A percentile compares a stretch with the other conserved stretches of the same genome.
Evolutionary conservation across 2,888 invertebrate genomes (phyloP).

Genomic region (Noctua comes): DNA sequence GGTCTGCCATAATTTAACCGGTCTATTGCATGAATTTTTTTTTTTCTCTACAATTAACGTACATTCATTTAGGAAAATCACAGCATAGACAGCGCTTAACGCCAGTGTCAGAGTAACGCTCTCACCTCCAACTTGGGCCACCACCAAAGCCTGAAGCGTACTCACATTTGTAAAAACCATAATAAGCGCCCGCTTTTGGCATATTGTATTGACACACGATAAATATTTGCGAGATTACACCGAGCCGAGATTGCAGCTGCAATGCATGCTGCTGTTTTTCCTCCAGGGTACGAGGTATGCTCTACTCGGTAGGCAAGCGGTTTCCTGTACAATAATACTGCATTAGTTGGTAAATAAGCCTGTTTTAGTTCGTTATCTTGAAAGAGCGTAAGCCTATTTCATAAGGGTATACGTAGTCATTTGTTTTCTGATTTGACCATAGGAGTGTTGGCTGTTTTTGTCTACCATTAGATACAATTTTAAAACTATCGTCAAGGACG

Average conservation of each 20-base stretch:
- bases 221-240: slow-evolving; percentile 87
- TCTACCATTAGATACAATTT: not conserved
- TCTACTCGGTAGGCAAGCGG: slow-evolving; percentile 69
- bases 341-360: slow-evolving; percentile 28
- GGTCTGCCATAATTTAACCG: not conserved
- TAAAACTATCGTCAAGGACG: not conserved
- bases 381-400: not conserved
- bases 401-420: not conserved
- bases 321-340: slow-evolving; percentile 67
- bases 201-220: slow-evolving; percentile 89
- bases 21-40: not conserved
- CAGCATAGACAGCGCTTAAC: no score
- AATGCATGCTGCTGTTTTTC: slow-evolving; percentile 75
- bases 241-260: slow-evolving; percentile 78
- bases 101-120: not conserved
- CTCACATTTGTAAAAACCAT: slow-evolving; percentile 88
- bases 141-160: slow-evolving; percentile 78
- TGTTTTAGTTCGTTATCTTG: slow-evolving; percentile 29
- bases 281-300: slow-evolving; percentile 64
- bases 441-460: not conserved
- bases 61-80: not conserved
- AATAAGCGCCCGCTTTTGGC: slow-evolving; percentile 89
- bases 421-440: not conserved
- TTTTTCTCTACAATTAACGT: not conserved
- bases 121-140: slow-evolving; percentile 63